Base-by-base conservation (phyloP, 2,888 invertebrate species). In the Pogonocherus hispidulus region DNA sequence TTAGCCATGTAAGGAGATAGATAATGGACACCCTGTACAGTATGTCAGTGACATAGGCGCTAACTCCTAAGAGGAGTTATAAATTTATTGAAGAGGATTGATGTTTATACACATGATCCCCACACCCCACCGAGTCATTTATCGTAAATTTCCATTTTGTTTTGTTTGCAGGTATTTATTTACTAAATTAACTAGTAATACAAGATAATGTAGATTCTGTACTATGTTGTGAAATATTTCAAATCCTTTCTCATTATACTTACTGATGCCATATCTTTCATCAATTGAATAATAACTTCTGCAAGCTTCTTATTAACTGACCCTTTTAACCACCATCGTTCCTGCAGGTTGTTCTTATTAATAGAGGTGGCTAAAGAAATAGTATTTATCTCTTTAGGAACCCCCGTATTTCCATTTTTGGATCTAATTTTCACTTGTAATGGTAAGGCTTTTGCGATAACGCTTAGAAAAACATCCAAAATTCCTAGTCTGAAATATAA, bases 181-280 rank as follows among this genome's bases (percentile, higher is more conserved):
- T n/a, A n/a, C n/a, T n/a, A n/a, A n/a, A n/a, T n/a, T n/a, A n/a
- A n/a, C n/a, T n/a, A n/a, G n/a, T n/a, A n/a, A n/a, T n/a, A n/a
- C n/a, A n/a, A n/a, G n/a, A n/a, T n/a, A n/a, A n/a, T n/a, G n/a
- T n/a, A 23, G 23, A 23, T 23, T 23, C 4, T 23, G 23, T 23
- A 3, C 23, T 23, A 23, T n/a, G n/a, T 6, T 23, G 32, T 32
- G 11, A 2, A 32, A 52, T 0, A 2, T 8, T 41, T 57, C 47
- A 37, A 63, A 46, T 41, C 9, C 22, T 32, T 55, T 20, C 27
- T 27, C n/a, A n/a, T 23, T 5, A 32, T 46, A 87, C 88, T 88
- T 87, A 97, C 97, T 82, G 93, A 91, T 18, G 96, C 94, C 93
- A 99, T 95, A 81, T 99, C 98, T 71, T 94, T 92, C 16, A 99